Base-by-base conservation (phyloP, 1,140 invertebrate genomes). In the Pectinophora gossypiella region DNA sequence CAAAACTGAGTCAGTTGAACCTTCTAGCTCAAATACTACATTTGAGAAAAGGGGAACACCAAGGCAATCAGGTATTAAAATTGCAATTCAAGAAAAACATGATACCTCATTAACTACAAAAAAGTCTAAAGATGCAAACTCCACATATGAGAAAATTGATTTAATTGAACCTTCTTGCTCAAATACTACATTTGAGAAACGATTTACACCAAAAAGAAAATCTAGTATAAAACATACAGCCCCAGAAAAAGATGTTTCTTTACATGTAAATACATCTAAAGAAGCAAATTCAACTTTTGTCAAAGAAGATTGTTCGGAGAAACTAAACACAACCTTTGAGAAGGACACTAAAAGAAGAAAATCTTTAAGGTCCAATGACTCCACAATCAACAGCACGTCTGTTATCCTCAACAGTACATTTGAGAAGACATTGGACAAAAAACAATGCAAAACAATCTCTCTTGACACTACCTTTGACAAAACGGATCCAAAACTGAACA, bases 401-500 rank as follows among this genome's bases (percentile, higher is more conserved):
- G 16, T 2, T 16, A 3, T 15, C 10, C 38, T 40, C 1, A 40
- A 40, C 9, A 19, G 6, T 9, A 60, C 48, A 19, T 55, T 52
- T 58, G 51, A 59, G 10, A 56, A 61, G 51, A 22, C 23, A 18
- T 51, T 32, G 32, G n/a, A 32, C 2, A 32, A 32, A n/a, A 1
- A 1, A 12, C 51, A 51, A 23, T 7, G 5, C 5, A 43, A 42
- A 50, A 27, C 15, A 57, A 52, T 21, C 3, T 40, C 16, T 38
- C 46, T 18, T 16, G 54, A 55, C 21, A 52, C 38, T 1, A 48
- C 47, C 6, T 72, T 56, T 50, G 57, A 72, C 18, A 54, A 57
- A 47, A 23, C 16, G 13, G 54, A 66, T 35, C 47, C 48, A 48
- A 70, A 61, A 44, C 61, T 59, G 20, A 54, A 64, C 40, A 15